These are phyloP conservation scores for Clepsis dumicolana DNA, from an alignment of 2,888 invertebrate species.

Conservation along the genomic window DNA sequence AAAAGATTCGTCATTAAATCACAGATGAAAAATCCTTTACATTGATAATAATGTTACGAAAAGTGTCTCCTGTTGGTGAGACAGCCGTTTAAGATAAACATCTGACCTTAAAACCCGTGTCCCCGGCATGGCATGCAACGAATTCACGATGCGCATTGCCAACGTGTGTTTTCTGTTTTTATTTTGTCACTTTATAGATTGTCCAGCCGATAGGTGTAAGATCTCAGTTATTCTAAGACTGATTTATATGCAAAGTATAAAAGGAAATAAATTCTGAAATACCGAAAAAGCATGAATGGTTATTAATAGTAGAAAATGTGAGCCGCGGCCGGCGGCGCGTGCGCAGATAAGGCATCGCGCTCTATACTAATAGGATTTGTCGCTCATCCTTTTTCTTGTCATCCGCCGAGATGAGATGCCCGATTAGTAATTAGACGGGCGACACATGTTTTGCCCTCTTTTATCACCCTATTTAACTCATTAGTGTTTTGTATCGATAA, in stretches of 20 bases:
- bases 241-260: constrained; percentile 34
- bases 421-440: constrained; percentile 83
- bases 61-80: constrained; percentile 84
- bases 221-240: constrained; percentile 40
- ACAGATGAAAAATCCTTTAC: constrained; percentile 66
- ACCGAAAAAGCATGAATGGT: constrained; percentile 24
- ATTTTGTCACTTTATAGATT: constrained; percentile 59
- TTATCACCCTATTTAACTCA: constrained; percentile 75
- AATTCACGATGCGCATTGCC: constrained; percentile 81
- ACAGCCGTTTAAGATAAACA: constrained; percentile 85
- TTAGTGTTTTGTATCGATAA: constrained; percentile 60
- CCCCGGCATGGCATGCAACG: constrained; percentile 75
- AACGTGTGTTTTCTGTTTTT: constrained; percentile 64
- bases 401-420: constrained; percentile 70
- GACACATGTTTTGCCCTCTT: constrained; percentile 80
- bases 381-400: constrained; percentile 74
- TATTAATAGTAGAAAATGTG: constrained; percentile 2
- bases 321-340: constrained; percentile 59
- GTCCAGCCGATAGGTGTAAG: constrained; percentile 42
- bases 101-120: constrained; percentile 76
- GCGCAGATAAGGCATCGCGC: constrained; percentile 67
- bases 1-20: not conserved
- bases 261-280: constrained; percentile 32
- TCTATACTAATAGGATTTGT: constrained; percentile 77
- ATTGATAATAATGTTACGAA: constrained; percentile 80